Evolutionary conservation across 2,797 vertebrate species (phyloP).

Genomic region (Morus bassanus): DNA sequence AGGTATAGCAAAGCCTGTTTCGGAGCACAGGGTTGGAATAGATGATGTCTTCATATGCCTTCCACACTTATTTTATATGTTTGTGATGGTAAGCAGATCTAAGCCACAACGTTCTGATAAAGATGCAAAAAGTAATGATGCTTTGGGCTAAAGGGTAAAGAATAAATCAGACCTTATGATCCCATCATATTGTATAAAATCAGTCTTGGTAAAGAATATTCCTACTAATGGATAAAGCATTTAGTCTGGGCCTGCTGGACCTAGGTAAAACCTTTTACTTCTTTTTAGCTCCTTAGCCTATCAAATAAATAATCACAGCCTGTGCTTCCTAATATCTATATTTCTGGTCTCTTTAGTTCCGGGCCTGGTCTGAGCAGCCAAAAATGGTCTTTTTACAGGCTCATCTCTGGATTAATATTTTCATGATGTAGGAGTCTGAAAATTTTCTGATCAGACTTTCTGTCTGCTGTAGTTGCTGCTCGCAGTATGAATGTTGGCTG

Average conservation of each 20-base stretch:
- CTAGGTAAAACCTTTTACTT: neutral
- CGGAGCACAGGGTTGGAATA: neutral
- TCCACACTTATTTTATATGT: neutral
- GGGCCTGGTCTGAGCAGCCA: neutral
- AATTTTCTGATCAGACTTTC: neutral
- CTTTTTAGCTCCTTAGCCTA: neutral
- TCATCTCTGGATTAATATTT: neutral
- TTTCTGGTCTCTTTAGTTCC: neutral
- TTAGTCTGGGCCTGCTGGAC: neutral
- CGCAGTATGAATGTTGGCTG: neutral
- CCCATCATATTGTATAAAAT: neutral
- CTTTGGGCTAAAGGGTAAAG: neutral
- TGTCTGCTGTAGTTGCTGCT: neutral
- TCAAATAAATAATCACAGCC: neutral
- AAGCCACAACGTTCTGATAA: neutral
- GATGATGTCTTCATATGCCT: neutral
- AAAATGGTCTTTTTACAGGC: neutral
- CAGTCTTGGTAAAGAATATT: neutral
- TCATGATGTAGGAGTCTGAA: neutral
- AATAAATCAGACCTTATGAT: neutral
- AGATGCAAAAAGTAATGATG: neutral
- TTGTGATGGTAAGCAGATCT: neutral
- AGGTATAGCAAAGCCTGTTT: neutral
- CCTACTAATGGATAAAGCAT: neutral
- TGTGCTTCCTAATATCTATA: neutral